phyloP scores from a whole-genome alignment of 2,888 invertebrate genomes.

The Branchellion lobata region DNA sequence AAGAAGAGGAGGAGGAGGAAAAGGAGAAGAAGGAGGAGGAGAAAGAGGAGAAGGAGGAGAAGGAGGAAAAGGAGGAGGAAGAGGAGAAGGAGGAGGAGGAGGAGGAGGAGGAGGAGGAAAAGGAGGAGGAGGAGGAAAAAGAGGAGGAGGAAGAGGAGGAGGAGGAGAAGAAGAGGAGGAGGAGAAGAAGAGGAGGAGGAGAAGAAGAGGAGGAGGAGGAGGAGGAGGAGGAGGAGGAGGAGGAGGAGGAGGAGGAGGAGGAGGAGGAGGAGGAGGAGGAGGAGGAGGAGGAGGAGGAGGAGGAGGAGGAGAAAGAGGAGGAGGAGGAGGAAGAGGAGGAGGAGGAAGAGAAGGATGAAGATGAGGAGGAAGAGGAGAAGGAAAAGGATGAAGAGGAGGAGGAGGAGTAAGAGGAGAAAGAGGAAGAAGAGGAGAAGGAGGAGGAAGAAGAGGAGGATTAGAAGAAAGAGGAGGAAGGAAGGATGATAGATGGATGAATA shows the following conservation, averaged over 20 bases:
- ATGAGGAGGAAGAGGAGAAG: neutral
- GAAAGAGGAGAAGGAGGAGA: slow-evolving; percentile 44
- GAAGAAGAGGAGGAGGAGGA: slow-evolving; percentile 43
- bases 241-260: slow-evolving; percentile 31
- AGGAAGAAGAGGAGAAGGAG: neutral
- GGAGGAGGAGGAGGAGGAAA: slow-evolving; percentile 47
- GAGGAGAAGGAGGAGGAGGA: neutral
- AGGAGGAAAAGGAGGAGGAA: neutral
- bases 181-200: no score
- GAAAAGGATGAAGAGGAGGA: neutral
- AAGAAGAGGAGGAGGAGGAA: slow-evolving; percentile 48
- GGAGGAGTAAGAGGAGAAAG: no score
- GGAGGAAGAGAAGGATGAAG: neutral
- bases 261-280: slow-evolving; percentile 19
- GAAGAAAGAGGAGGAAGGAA: no score
- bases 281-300: neutral
- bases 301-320: neutral
- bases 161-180: slow-evolving; percentile 48
- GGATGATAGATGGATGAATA: no score
- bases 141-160: slow-evolving; percentile 47
- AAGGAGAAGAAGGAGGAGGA: slow-evolving; percentile 48
- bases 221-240: slow-evolving; percentile 38
- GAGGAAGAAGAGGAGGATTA: no score
- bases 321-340: neutral
- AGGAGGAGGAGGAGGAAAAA: slow-evolving; percentile 48